Conservation (phyloP, 2,888 invertebrate genomes). For the Mesorhabditis sp. region DNA sequence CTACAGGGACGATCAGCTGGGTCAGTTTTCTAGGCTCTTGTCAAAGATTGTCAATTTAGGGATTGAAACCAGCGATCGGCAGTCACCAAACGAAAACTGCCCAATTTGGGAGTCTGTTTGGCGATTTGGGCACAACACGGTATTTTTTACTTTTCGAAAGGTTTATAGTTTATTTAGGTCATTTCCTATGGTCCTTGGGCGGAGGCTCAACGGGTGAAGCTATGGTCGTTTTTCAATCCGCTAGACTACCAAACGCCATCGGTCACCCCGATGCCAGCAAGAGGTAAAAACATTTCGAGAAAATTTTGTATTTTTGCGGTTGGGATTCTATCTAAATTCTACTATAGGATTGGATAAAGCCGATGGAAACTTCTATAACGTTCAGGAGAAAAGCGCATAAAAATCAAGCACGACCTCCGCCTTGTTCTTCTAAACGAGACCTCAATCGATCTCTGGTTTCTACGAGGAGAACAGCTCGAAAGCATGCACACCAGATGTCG, state of each 20-base stretch:
- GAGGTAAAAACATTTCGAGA: constrained; percentile 17
- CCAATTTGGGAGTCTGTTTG: constrained; percentile 53
- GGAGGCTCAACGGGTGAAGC: constrained; percentile 87
- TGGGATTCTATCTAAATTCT: neutral
- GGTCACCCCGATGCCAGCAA: constrained; percentile 32
- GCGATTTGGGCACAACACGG: constrained; percentile 82
- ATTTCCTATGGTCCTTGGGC: constrained; percentile 99
- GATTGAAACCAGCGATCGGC: constrained; percentile 20
- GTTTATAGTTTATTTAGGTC: constrained; percentile 58
- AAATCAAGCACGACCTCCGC: neutral
- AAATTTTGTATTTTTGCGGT: constrained; percentile 15
- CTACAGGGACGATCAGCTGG: constrained; percentile 95
- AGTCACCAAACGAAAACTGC: constrained; percentile 27
- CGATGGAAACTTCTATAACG: neutral
- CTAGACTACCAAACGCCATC: constrained; percentile 56
- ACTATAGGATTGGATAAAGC: neutral
- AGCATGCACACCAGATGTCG: constrained; percentile 92
- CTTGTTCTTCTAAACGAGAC: constrained; percentile 78
- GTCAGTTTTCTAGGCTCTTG: constrained; percentile 60
- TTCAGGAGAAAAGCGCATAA: neutral
- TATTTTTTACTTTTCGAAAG: constrained; percentile 5
- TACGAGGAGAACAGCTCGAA: constrained; percentile 83
- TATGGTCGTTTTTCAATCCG: constrained; percentile 93
- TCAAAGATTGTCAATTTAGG: neutral
- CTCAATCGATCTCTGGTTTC: constrained; percentile 90